A percentile compares a stretch with the other conserved stretches of the same genome.
Conservation (phyloP, 2,113 vertebrate species). For the Chaetops frenatus region DNA sequence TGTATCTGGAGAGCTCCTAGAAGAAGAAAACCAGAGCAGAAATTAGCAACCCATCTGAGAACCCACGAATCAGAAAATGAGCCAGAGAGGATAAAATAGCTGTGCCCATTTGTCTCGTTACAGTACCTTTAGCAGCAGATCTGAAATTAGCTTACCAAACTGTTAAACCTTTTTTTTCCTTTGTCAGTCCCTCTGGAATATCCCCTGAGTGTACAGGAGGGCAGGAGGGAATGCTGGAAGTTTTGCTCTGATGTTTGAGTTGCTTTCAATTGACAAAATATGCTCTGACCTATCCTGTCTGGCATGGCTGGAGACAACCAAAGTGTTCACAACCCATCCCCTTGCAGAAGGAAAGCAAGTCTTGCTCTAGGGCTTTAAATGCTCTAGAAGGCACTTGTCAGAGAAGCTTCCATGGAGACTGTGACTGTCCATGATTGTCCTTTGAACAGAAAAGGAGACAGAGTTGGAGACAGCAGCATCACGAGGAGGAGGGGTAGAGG, state of each 20-base stretch:
- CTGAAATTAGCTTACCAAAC: neutral
- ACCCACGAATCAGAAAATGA: neutral
- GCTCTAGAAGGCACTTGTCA: neutral
- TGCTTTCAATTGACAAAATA: neutral
- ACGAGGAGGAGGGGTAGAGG: neutral
- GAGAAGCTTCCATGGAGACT: neutral
- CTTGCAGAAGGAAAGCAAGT: neutral
- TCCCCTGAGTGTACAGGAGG: neutral
- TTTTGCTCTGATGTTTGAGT: accelerated
- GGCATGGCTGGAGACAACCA: neutral
- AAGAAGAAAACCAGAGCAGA: neutral
- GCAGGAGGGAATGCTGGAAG: neutral
- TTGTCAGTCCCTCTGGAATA: neutral
- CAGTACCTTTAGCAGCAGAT: neutral
- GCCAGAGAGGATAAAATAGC: neutral
- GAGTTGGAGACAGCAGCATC: neutral
- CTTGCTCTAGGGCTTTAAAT: neutral
- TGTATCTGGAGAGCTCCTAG: neutral
- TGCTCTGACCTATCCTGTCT: neutral
- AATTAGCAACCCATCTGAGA: neutral
- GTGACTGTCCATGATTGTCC: neutral
- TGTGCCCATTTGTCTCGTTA: neutral
- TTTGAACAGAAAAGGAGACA: neutral
- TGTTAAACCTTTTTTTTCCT: neutral
- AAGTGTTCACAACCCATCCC: neutral